phyloP scores from a whole-genome alignment of 2,797 vertebrate genomes.

The Phylloscopus collybita region DNA sequence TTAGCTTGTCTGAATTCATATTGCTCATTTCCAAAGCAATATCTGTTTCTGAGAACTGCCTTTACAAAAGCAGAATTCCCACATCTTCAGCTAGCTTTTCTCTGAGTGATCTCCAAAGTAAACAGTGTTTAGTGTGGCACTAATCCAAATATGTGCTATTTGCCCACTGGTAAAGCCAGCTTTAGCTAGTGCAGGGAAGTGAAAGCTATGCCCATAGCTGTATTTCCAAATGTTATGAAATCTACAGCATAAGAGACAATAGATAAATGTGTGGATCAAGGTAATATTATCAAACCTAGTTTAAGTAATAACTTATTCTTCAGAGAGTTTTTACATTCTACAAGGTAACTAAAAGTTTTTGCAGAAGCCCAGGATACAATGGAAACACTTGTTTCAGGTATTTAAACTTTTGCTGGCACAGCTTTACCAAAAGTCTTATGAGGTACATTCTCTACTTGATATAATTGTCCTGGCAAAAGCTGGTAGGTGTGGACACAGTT shows the following conservation, averaged over 20 bases:
- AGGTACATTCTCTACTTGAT: neutral
- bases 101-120: constrained; percentile 71
- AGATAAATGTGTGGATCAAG: neutral
- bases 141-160: constrained; percentile 65
- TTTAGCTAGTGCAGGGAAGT: constrained; percentile 32
- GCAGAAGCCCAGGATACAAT: neutral
- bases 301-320: neutral
- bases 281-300: neutral
- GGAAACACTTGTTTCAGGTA: neutral
- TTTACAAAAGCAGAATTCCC: constrained; percentile 70
- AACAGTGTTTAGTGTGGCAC: constrained; percentile 66
- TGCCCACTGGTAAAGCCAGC: constrained; percentile 63
- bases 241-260: neutral
- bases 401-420: neutral
- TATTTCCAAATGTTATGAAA: neutral
- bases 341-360: neutral
- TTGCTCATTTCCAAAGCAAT: constrained; percentile 44
- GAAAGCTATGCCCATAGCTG: neutral
- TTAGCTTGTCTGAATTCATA: constrained; percentile 49
- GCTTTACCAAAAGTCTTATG: neutral
- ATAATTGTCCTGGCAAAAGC: constrained; percentile 42
- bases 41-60: constrained; percentile 60
- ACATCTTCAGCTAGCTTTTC: constrained; percentile 53
- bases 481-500: constrained; percentile 4
- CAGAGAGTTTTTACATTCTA: neutral